These are phyloP conservation scores for Oreochromis tanganicae DNA, from an alignment of 2,113 vertebrate species.

Conservation along the genomic window DNA sequence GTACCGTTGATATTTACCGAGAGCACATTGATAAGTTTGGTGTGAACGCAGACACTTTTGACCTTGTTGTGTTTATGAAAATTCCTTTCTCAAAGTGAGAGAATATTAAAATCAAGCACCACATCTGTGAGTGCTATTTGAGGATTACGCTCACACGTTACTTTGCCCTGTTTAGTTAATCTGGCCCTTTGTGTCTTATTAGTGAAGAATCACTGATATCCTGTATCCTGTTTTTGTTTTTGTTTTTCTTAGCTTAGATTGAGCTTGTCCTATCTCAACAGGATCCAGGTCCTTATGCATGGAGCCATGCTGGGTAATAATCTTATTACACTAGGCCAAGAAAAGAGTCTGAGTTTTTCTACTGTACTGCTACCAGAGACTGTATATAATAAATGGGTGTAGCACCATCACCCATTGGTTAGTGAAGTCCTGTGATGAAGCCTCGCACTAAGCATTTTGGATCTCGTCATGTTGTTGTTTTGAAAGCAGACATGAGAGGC, in stretches of 20 bases:
- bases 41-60: background rate
- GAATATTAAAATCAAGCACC: background rate
- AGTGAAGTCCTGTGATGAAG: background rate
- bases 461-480: background rate
- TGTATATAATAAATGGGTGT: background rate
- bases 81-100: background rate
- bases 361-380: background rate
- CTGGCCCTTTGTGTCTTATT: background rate
- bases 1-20: background rate
- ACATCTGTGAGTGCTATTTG: background rate
- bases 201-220: background rate
- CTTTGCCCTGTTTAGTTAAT: background rate
- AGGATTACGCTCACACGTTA: background rate
- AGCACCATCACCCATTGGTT: background rate
- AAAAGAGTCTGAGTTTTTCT: background rate
- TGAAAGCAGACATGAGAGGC: background rate
- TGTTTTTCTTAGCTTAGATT: background rate
- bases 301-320: background rate
- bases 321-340: background rate
- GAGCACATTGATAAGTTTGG: background rate
- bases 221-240: background rate
- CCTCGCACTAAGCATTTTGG: background rate
- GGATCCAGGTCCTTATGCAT: background rate
- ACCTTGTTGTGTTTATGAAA: background rate
- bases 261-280: background rate